Percentiles rank a stretch among this genome's conserved stretches.
These are phyloP conservation scores for Rhinolophus sinicus DNA, from an alignment of 2,113 vertebrate genomes.

Conservation along the genomic window DNA sequence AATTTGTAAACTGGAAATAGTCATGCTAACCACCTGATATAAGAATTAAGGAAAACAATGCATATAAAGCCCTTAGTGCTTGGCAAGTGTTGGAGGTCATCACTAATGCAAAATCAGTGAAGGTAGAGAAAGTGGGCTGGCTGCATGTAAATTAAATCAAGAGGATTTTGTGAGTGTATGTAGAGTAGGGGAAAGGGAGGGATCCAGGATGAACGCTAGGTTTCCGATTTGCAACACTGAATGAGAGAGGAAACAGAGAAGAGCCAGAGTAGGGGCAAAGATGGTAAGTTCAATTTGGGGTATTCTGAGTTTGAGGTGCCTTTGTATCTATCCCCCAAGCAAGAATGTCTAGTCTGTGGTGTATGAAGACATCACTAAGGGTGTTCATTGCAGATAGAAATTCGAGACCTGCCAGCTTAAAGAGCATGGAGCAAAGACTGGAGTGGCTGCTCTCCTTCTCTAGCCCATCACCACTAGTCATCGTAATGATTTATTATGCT, in stretches of 20 bases:
- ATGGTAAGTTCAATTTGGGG: not conserved
- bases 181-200: not conserved
- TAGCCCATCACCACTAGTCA: not conserved
- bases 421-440: not conserved
- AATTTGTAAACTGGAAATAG: not conserved
- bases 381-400: not conserved
- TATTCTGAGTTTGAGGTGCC: not conserved
- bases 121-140: not conserved
- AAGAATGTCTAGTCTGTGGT: not conserved
- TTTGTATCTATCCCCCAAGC: not conserved
- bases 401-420: not conserved
- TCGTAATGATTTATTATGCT: not conserved
- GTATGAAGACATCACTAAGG: accelerated
- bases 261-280: not conserved
- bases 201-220: not conserved
- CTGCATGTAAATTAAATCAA: not conserved
- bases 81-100: not conserved
- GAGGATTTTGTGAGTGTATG: not conserved
- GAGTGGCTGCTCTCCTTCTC: not conserved
- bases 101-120: too few species aligned
- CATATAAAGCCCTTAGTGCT: too few species aligned
- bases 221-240: not conserved
- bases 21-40: not conserved
- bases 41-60: not conserved
- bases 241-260: not conserved